Percentiles rank a stretch among this genome's conserved stretches.
Conservation (phyloP, 2,888 invertebrate genomes). For the Dicyrtoma fusca region DNA sequence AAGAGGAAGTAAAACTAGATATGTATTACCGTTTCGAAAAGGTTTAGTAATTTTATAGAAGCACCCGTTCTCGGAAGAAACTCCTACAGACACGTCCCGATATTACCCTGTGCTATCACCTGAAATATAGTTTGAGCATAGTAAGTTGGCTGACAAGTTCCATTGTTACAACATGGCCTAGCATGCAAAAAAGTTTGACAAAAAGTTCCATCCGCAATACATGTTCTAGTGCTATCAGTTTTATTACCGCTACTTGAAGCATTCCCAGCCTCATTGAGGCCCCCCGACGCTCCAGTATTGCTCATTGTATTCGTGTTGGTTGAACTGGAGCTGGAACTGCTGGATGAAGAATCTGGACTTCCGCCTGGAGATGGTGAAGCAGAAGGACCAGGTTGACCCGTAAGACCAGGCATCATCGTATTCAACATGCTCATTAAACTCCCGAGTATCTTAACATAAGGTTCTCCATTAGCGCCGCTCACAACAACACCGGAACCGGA, state of each 20-base stretch:
- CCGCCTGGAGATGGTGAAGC: no score
- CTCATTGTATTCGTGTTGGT: background rate
- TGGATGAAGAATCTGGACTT: no score
- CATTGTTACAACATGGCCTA: background rate
- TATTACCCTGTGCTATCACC: background rate
- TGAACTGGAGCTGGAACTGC: background rate
- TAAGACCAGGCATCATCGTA: no score
- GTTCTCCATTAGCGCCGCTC: no score
- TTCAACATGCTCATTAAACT: no score
- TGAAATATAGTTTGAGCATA: background rate
- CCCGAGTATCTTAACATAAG: no score
- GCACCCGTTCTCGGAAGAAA: no score
- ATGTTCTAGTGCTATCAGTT: background rate
- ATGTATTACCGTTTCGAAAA: no score
- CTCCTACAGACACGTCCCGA: constrained; percentile 13
- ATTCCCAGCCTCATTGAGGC: background rate
- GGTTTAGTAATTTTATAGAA: no score
- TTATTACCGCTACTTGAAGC: background rate
- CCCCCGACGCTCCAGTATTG: background rate
- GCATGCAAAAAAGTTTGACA: constrained; percentile 3
- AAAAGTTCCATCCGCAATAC: background rate
- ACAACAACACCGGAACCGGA: no score
- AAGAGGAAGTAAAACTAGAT: no score
- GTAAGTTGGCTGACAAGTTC: background rate
- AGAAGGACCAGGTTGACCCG: no score